Base-by-base conservation (phyloP, 2,888 invertebrate genomes). In the Tyria jacobaeae region DNA sequence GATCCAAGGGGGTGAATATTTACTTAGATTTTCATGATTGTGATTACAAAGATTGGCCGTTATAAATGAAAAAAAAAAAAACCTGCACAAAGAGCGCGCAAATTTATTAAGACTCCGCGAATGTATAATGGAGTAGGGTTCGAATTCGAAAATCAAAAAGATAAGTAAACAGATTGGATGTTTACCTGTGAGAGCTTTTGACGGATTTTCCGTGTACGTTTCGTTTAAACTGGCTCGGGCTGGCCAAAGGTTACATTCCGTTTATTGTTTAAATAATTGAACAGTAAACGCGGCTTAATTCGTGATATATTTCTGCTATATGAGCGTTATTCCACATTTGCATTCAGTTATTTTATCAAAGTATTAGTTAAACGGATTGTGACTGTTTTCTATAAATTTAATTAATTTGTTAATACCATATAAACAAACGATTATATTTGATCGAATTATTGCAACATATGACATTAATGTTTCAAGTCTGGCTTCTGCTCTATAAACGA, bases 1-100 rank as follows among this genome's bases (percentile, higher is more conserved):
- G 70, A 76, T 73, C 66, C 53, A 67, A 63, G 66, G 73, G n/a
- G 72, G 64, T 60, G 67, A 66, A 77, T 70, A 75, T 76, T 78
- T 71, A 63, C 71, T 72, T 68, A 73, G 74, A 69, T 76, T 79
- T 83, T 80, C 71, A 72, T 66, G 64, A 69, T 54, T 50, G 57
- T 74, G 64, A 64, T 71, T 67, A 71, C 62, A 58, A 62, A 34
- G 54, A 58, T 58, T 63, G 60, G 52, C 52, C 61, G 56, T 52
- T 56, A 64, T 70, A 66, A 31, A 31, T 31, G 27, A 27, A 3
- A 27, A 27, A 27, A 27, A 27, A 27, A 73, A 63, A 76, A 73
- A 70, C 51, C 59, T 57, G 57, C 64, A 68, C 60, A 61, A 61
- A 74, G 56, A 49, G 60, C 39, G 47, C 27, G 50, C 56, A 71